Evolutionary conservation across 2,888 invertebrate species (phyloP), one percentile per base, ranked within the genome.

Genomic region (Morpho achilles): DNA sequence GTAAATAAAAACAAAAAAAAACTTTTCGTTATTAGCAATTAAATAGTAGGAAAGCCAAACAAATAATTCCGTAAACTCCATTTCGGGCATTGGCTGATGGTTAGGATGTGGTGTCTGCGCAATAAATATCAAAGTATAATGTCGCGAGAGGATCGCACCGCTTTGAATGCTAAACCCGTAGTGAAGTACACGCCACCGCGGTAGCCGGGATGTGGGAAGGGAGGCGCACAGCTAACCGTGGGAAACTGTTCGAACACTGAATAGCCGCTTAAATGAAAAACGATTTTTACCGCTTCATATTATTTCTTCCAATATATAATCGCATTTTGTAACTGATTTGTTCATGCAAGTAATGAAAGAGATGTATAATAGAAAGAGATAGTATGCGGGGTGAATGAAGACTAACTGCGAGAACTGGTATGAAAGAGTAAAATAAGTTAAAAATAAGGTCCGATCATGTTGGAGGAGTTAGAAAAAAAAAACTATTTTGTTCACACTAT

Each of bases 81-180:
- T 32, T 32, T 32, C 59, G 64, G 67, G 64, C 65, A 59, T 52
- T 46, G 58, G 50, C 49, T 58, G 69, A 68, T 60, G 54, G 57
- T 63, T 79, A 73, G 74, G 76, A 77, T 74, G 79, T 76, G 79
- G 79, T 81, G 83, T 81, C 82, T 82, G 77, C 81, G 82, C 79
- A 85, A 85, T 85, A 86, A 85, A 84, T 87, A 86, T 85, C 80
- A 82, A 84, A 84, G 83, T 87, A 82, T 87, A 84, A 87, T 87
- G 83, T 80, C 73, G 76, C 75, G 76, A 74, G 82, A 80, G 84
- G 79, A 80, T 81, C 82, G 81, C 79, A 77, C 75, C 79, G 82
- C 83, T 86, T 82, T 85, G 85, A 85, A 88, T 87, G 84, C 86
- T 85, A 85, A 84, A 79, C 84, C 77, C 83, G 86, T 84, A 85